These are phyloP conservation scores for Fregata magnificens DNA, from an alignment of 2,113 vertebrate genomes.

Conservation along the genomic window DNA sequence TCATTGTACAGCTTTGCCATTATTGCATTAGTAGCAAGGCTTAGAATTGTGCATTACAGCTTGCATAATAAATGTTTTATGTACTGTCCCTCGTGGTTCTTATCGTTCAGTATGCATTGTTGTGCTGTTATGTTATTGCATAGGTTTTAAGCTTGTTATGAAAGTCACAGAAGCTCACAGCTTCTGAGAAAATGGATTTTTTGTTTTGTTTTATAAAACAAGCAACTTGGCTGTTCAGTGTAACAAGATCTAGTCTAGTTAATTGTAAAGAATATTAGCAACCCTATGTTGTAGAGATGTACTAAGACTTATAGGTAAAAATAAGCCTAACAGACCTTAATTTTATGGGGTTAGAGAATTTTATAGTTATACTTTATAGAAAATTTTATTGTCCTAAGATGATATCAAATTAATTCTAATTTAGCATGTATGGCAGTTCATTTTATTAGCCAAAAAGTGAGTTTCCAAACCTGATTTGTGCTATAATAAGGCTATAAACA, in stretches of 20 bases:
- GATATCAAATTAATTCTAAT: background rate
- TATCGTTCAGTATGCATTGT: fast-evolving
- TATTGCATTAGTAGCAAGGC: background rate
- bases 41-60: background rate
- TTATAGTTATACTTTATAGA: background rate
- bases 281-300: background rate
- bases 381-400: background rate
- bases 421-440: background rate
- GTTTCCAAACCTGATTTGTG: background rate
- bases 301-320: background rate
- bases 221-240: background rate
- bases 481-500: background rate
- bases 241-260: background rate
- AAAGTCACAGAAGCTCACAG: background rate
- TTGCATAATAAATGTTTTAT: background rate
- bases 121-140: background rate
- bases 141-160: background rate
- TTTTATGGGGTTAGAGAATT: background rate
- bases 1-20: background rate
- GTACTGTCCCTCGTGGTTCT: background rate
- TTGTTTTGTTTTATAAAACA: background rate
- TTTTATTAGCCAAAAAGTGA: background rate
- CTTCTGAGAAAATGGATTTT: background rate
- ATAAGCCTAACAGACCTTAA: background rate
- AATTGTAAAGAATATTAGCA: background rate